Evolutionary conservation across 1,140 invertebrate genomes (phyloP).

Genomic region (Bombus superbus): DNA sequence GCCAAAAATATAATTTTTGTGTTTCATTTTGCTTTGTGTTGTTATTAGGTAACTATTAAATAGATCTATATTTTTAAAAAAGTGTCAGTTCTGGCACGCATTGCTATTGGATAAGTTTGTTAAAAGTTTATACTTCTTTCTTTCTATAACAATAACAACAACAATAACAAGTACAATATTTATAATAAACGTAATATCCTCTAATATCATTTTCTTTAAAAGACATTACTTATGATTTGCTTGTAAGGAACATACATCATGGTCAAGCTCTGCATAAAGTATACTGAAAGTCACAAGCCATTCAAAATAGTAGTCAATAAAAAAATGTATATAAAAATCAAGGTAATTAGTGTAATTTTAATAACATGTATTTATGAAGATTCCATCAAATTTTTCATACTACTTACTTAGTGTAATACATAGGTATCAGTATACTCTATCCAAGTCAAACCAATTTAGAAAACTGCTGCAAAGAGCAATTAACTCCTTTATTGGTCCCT

Average conservation of each 20-base stretch:
- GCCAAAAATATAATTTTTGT: conserved; percentile 51
- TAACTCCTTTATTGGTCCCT: conserved; percentile 73
- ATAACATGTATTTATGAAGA: background rate
- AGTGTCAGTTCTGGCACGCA: conserved; percentile 47
- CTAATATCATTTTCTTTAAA: conserved; percentile 50
- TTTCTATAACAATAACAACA: conserved; percentile 63
- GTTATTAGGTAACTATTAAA: conserved; percentile 47
- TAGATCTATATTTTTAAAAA: conserved; percentile 51
- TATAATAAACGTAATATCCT: conserved; percentile 60
- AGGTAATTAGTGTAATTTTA: background rate
- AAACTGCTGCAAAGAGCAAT: conserved; percentile 53
- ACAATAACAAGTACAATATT: conserved; percentile 62
- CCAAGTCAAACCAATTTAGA: conserved; percentile 58
- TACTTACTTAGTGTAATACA: background rate
- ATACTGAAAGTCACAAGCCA: conserved; percentile 47
- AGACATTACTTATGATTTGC: conserved; percentile 62
- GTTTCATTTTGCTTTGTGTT: conserved; percentile 34
- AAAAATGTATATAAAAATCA: conserved; percentile 20
- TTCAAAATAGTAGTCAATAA: conserved; percentile 23
- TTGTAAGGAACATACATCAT: conserved; percentile 62
- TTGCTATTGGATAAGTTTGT: conserved; percentile 46
- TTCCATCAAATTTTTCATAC: background rate
- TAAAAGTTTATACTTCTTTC: conserved; percentile 60
- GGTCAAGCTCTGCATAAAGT: conserved; percentile 56
- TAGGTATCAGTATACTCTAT: conserved; percentile 57